Base-by-base conservation (phyloP, 2,113 vertebrate species). In the Sarotherodon lohbergeri region DNA sequence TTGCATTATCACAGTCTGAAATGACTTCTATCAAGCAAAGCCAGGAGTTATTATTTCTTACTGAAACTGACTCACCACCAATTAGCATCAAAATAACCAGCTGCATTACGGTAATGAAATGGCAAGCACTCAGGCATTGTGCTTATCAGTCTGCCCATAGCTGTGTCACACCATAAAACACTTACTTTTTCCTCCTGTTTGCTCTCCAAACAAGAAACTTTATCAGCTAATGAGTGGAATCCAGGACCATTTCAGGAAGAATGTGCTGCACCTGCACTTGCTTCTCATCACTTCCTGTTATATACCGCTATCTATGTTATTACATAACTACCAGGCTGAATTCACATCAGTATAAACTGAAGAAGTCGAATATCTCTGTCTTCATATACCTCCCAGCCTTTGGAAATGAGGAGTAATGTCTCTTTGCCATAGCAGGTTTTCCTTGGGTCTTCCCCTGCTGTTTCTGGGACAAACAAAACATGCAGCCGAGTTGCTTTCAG, bases 41-140 rank as follows among this genome's bases (percentile, higher is more conserved):
- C 86, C 19, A 89, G 84, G 89, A 86, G 82, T 94, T 93, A 92
- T 91, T 95, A 92, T 91, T 87, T 91, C 88, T 95, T 90, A 93
- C 93, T 86, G 90, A 92, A 94, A 91, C 90, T 81, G 90, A 93
- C 91, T 95, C 91, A 90, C 88, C 89, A 89, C 43, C 81, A 90
- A 89, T 92, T 91, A 92, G 71, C 50, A 55, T 91, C 89, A 91
- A 76, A 85, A 57, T 54, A 39, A 81, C 83, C 91, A 90, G 86
- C 88, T 93, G 94, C 48, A 85, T 95, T 93, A 95, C 81, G 2
- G 93, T 95, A 95, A 96, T 87, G 82, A 86, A 83, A 91, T 80
- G 81, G 80, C 88, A 90, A 46, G 63, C 86, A 84, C 61, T 68
- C 86, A 68, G 52, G 81, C 88, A 83, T 94, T 86, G 43, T 13